These are phyloP conservation scores for Urocitellus parryii DNA, from an alignment of 2,113 vertebrate species.

Conservation along the genomic window DNA sequence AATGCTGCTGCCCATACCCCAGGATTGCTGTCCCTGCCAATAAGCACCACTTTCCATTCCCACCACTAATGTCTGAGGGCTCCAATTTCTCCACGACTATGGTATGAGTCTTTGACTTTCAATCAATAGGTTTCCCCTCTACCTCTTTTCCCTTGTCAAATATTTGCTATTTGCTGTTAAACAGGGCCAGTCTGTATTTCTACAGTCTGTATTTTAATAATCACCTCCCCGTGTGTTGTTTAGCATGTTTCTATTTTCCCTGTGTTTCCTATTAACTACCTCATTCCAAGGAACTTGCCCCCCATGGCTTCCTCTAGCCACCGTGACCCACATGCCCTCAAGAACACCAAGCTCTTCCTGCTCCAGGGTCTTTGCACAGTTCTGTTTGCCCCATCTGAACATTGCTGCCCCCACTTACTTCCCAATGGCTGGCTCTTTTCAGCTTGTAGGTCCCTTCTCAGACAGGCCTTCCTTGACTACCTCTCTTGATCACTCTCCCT, in stretches of 20 bases:
- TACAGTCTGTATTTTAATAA: background rate
- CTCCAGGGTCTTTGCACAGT: background rate
- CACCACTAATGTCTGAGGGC: background rate
- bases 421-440: background rate
- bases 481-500: background rate
- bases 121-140: background rate
- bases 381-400: background rate
- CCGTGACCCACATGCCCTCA: background rate
- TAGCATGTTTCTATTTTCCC: background rate
- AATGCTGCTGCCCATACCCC: fast-evolving
- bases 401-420: background rate
- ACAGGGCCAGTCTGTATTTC: background rate
- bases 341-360: background rate
- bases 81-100: background rate
- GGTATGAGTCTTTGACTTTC: background rate
- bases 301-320: background rate
- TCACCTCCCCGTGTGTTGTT: background rate
- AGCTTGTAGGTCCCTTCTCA: background rate
- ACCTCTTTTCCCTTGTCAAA: background rate
- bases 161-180: background rate
- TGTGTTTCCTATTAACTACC: background rate
- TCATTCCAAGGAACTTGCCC: background rate
- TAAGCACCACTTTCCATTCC: background rate
- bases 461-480: background rate
- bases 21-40: background rate